These are phyloP conservation scores for Charina bottae DNA, from an alignment of 2,113 vertebrate genomes.

Conservation along the genomic window DNA sequence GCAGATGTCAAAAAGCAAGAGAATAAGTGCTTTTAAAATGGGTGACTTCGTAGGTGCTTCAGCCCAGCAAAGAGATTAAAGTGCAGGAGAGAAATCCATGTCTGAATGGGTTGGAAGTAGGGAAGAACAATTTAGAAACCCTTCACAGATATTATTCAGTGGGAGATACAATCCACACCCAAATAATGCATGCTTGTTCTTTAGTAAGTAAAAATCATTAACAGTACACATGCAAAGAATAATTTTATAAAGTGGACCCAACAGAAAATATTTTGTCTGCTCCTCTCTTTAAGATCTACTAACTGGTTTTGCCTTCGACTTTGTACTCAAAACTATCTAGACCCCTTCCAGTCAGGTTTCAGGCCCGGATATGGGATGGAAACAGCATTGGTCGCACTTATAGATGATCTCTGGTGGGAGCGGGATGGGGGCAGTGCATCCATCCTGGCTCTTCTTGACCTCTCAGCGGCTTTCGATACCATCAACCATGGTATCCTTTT, in stretches of 20 bases:
- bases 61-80: neutral
- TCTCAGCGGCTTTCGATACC: too few relatives aligned
- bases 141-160: neutral
- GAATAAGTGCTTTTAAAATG: neutral
- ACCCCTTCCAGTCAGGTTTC: too few relatives aligned
- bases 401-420: too few relatives aligned
- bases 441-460: too few relatives aligned
- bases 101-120: conserved; percentile 5
- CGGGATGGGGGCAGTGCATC: too few relatives aligned
- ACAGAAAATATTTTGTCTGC: neutral
- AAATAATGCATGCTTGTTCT: conserved; percentile 1
- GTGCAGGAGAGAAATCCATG: neutral
- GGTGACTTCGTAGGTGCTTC: neutral
- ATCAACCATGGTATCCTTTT: too few relatives aligned
- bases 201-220: neutral
- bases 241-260: neutral
- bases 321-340: neutral
- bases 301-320: neutral
- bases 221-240: conserved; percentile 5
- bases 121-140: conserved; percentile 18
- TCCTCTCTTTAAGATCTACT: too few relatives aligned
- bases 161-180: neutral
- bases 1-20: conserved; percentile 29
- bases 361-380: too few relatives aligned
- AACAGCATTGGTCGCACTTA: too few relatives aligned